Evolutionary conservation across 2,797 vertebrate species (phyloP).

Genomic region (Anguilla pacifica): DNA sequence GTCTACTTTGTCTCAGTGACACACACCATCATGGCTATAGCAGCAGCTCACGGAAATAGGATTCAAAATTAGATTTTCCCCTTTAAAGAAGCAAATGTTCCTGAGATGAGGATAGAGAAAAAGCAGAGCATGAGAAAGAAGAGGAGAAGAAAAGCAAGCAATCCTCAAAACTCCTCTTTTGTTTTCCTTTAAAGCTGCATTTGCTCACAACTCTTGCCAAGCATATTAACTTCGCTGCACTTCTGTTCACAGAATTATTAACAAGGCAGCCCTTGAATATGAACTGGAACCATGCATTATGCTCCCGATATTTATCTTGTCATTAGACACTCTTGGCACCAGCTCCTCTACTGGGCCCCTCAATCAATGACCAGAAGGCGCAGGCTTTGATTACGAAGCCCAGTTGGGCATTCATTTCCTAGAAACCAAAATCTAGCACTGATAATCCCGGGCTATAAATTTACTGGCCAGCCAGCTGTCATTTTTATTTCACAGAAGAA

Average conservation of each 20-base stretch:
- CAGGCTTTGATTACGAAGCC: conserved; percentile 16
- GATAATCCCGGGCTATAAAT: conserved; percentile 28
- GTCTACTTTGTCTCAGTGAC: background rate
- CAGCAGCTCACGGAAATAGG: background rate
- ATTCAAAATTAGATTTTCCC: background rate
- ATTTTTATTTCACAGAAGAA: conserved; percentile 21
- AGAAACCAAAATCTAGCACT: conserved; percentile 20
- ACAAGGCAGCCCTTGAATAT: background rate
- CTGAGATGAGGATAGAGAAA: background rate
- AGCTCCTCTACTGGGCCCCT: background rate
- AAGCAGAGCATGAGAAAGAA: background rate
- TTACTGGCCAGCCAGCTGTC: conserved; percentile 29
- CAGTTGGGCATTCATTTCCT: conserved; percentile 21
- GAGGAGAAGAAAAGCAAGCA: background rate
- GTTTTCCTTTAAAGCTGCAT: background rate
- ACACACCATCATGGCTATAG: background rate
- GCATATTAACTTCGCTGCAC: background rate
- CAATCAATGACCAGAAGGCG: conserved; percentile 23
- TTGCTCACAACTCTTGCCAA: conserved; percentile 14
- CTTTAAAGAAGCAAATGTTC: background rate
- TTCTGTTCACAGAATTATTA: conserved; percentile 16
- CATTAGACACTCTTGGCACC: conserved; percentile 4
- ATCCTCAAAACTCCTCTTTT: conserved; percentile 3
- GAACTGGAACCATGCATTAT: background rate
- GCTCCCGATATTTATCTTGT: conserved; percentile 27